A percentile compares a stretch with the other conserved stretches of the same genome.
Conservation (phyloP, 2,888 invertebrate genomes). For the Thecophora atra region DNA sequence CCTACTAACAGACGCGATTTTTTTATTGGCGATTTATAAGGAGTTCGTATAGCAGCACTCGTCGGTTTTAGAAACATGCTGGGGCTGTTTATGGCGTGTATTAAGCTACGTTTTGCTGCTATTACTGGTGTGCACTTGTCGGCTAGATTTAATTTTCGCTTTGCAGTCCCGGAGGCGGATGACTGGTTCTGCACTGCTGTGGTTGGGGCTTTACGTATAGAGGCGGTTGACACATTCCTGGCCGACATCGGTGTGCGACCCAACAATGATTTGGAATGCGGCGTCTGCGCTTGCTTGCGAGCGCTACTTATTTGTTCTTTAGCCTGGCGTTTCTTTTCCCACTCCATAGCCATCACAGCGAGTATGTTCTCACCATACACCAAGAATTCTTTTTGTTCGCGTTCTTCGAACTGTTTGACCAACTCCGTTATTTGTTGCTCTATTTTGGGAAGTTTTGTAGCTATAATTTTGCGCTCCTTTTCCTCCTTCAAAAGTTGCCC, state of each 20-base stretch:
- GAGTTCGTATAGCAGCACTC: constrained; percentile 22
- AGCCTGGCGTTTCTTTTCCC: constrained; percentile 68
- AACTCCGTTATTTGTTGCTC: constrained; percentile 73
- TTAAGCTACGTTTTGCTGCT: constrained; percentile 58
- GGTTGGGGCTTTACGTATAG: constrained; percentile 20
- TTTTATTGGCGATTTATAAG: constrained; percentile 24
- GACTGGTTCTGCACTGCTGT: not conserved
- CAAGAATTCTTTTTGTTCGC: constrained; percentile 69
- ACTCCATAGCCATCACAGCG: constrained; percentile 71
- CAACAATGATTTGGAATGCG: constrained; percentile 36
- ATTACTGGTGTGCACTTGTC: constrained; percentile 41
- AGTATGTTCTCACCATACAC: constrained; percentile 73
- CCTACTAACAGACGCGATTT: constrained; percentile 13
- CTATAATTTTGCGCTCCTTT: constrained; percentile 82
- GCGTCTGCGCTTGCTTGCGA: constrained; percentile 54
- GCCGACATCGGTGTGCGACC: constrained; percentile 56
- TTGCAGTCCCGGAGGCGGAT: constrained; percentile 45
- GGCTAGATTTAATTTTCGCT: constrained; percentile 50
- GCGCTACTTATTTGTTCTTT: constrained; percentile 66
- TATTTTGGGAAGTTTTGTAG: constrained; percentile 77
- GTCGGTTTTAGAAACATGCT: constrained; percentile 46
- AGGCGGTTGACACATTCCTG: constrained; percentile 44
- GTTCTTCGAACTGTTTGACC: constrained; percentile 68
- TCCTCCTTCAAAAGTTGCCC: constrained; percentile 87
- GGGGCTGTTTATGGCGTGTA: constrained; percentile 52